Evolutionary conservation across 1,140 invertebrate genomes (phyloP).

Genomic region (Luehdorfia chinensis): DNA sequence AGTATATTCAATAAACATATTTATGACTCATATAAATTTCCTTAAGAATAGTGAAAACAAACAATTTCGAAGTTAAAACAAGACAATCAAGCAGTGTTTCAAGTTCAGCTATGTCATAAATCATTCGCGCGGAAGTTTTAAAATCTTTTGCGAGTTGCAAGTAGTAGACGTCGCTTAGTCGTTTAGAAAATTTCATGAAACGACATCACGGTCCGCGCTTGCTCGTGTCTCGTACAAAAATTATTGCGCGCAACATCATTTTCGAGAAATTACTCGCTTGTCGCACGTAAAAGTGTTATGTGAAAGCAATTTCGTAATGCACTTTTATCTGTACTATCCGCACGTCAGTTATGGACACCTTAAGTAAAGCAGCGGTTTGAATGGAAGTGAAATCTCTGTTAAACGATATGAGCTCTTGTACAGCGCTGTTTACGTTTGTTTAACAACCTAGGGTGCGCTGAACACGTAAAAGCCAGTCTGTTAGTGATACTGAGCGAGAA

Average conservation of each 20-base stretch:
- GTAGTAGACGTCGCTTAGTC: slow-evolving; percentile 27
- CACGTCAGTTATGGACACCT: slow-evolving; percentile 17
- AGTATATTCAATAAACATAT: no score
- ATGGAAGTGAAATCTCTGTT: slow-evolving; percentile 8
- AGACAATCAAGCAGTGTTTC: slow-evolving; percentile 10
- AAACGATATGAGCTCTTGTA: slow-evolving; percentile 8
- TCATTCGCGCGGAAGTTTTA: slow-evolving; percentile 20
- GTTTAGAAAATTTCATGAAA: slow-evolving; percentile 24
- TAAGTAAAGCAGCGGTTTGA: slow-evolving; percentile 1
- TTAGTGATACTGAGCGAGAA: background rate
- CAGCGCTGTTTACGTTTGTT: background rate
- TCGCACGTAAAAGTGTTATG: slow-evolving; percentile 33
- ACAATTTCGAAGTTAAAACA: slow-evolving; percentile 7
- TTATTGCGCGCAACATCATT: slow-evolving; percentile 40
- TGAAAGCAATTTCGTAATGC: slow-evolving; percentile 55
- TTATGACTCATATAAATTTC: slow-evolving; percentile 10
- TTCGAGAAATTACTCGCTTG: slow-evolving; percentile 40
- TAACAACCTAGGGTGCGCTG: background rate
- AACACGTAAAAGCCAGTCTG: slow-evolving; percentile 1
- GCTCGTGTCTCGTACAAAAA: slow-evolving; percentile 32
- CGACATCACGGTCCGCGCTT: slow-evolving; percentile 7
- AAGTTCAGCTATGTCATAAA: slow-evolving; percentile 13
- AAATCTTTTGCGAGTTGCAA: slow-evolving; percentile 26
- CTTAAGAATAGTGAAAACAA: slow-evolving; percentile 9
- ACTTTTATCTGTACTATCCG: slow-evolving; percentile 48